Evolutionary conservation across 2,888 invertebrate species (phyloP).

Genomic region (Tyria jacobaeae): DNA sequence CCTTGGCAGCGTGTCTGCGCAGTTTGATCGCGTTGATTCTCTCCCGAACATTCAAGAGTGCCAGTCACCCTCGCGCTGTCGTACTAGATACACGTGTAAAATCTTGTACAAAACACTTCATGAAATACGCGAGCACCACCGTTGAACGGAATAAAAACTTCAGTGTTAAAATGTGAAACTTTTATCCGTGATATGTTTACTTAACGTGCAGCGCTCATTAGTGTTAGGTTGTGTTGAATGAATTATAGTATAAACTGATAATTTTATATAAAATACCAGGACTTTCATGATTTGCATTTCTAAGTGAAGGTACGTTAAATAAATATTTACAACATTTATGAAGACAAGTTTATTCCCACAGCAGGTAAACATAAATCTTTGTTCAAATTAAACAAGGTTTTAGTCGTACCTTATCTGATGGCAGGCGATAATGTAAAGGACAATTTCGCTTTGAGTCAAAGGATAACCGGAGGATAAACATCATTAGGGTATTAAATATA

Average conservation of each 20-base stretch:
- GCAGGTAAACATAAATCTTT: slow-evolving; percentile 18
- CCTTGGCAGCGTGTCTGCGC: slow-evolving; percentile 57
- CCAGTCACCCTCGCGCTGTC: slow-evolving; percentile 63
- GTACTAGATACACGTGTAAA: slow-evolving; percentile 35
- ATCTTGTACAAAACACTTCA: slow-evolving; percentile 20
- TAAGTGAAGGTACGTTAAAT: slow-evolving; percentile 40
- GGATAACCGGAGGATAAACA: slow-evolving; percentile 28
- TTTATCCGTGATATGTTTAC: slow-evolving; percentile 41
- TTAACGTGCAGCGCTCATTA: slow-evolving; percentile 34
- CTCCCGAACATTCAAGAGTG: slow-evolving; percentile 48
- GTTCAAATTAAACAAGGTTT: slow-evolving; percentile 2
- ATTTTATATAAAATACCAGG: slow-evolving; percentile 30
- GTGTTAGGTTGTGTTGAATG: slow-evolving; percentile 35
- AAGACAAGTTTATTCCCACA: slow-evolving; percentile 10
- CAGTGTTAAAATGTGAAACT: slow-evolving; percentile 51
- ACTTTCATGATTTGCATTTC: slow-evolving; percentile 29
- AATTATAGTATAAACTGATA: slow-evolving; percentile 25
- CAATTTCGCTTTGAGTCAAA: slow-evolving; percentile 25
- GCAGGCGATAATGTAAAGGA: slow-evolving; percentile 20
- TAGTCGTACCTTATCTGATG: slow-evolving; percentile 24
- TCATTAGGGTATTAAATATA: slow-evolving; percentile 15
- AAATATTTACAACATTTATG: slow-evolving; percentile 11
- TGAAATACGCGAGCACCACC: slow-evolving; percentile 40
- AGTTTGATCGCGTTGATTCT: slow-evolving; percentile 60
- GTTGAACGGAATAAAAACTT: slow-evolving; percentile 46